Evolutionary conservation across 2,113 vertebrate genomes (phyloP).

Genomic region (Entosphenus tridentatus): DNA sequence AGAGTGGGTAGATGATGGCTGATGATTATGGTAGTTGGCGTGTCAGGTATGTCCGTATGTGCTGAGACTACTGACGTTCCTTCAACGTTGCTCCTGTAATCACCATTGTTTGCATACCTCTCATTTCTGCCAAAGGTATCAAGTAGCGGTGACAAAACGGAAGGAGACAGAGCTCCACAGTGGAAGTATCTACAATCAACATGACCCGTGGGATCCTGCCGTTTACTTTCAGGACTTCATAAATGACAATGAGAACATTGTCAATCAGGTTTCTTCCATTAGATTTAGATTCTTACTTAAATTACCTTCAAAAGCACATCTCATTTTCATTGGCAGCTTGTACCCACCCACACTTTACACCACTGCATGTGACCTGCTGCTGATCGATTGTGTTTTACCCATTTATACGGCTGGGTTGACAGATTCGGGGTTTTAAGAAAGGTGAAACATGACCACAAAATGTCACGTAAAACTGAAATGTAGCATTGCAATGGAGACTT

Average conservation of each 20-base stretch:
- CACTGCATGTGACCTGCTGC: background rate
- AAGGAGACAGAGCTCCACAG: slow-evolving; percentile 50
- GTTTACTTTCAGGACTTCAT: slow-evolving; percentile 52
- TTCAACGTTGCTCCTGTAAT: too few species aligned
- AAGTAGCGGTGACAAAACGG: slow-evolving; percentile 46
- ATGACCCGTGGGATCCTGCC: slow-evolving; percentile 39
- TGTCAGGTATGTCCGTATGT: too few species aligned
- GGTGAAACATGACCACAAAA: slow-evolving; percentile 1
- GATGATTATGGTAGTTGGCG: too few species aligned
- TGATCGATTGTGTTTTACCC: too few species aligned
- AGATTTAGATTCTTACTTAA: background rate
- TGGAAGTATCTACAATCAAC: slow-evolving; percentile 59
- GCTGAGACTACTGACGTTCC: too few species aligned
- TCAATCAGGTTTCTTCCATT: slow-evolving; percentile 29
- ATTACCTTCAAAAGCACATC: background rate
- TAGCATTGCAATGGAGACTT: background rate
- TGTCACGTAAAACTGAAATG: background rate
- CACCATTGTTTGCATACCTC: too few species aligned
- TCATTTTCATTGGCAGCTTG: background rate
- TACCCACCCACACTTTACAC: background rate
- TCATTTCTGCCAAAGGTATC: slow-evolving; percentile 29
- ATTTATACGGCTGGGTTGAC: background rate
- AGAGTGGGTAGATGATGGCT: too few species aligned
- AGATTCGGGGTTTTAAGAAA: background rate
- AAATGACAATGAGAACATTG: slow-evolving; percentile 39